Evolutionary conservation across 2,888 invertebrate genomes (phyloP), one percentile per base, ranked within the genome.

Genomic region (Sphaerophoria taeniata): DNA sequence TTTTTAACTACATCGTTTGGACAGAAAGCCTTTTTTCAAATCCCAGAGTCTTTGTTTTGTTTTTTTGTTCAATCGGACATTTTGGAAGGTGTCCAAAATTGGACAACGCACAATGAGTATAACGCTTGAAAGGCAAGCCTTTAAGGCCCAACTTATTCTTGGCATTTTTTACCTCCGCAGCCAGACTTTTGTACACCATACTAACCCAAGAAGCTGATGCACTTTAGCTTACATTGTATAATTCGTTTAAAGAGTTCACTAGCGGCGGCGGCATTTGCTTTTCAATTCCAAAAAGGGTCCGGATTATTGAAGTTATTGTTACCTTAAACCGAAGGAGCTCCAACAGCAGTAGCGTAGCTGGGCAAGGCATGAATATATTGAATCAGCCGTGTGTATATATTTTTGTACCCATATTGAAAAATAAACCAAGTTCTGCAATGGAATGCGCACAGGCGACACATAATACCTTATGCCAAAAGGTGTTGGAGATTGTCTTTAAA

Each of bases 401-500:
- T 4, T 14, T 16, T 14, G 49, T 6, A 55, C 12, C 33, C 24
- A 60, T 4, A 60, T n/a, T 7, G 47, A 6, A 63, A 49, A 9
- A 9, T 6, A 14, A 65, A 49, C 33, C 63, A 47, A 47, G 55
- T 51, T 51, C 33, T 69, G 51, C 56, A 63, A 70, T 70, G 71
- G 84, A 86, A 82, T 87, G 65, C 61, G 55, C 73, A 73, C 65
- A 69, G 67, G 85, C 76, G 85, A 76, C 72, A 85, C 67, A 77
- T 81, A 76, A 76, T 81, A 76, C 58, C 79, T 84, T 80, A 34
- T 65, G 65, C 49, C 87, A 87, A 87, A 88, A 91, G 91, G 91
- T 91, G 91, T 91, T 90, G 91, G 90, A 90, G 91, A 91, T 91
- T 91, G 92, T 91, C 91, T 90, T 87, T 91, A 90, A 91, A 88